Conservation (phyloP, 1,140 invertebrate genomes). For the Eueides isabella region DNA sequence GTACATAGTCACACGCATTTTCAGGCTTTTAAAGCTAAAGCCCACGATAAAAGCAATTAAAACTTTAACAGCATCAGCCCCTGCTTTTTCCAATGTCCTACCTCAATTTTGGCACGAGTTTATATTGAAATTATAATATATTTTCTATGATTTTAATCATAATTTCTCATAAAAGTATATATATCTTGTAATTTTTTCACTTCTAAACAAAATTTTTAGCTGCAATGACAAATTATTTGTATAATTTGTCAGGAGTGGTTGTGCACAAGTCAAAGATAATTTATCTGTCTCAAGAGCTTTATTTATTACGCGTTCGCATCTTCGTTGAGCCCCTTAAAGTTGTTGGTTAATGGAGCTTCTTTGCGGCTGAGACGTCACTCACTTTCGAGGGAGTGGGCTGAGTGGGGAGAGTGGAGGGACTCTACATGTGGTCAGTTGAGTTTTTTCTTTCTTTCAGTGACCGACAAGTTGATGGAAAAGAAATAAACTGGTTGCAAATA, state of each 20-base stretch:
- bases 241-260: slow-evolving; percentile 77
- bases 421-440: slow-evolving; percentile 57
- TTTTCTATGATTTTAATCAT: slow-evolving; percentile 36
- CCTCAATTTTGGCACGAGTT: slow-evolving; percentile 55
- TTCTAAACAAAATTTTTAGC: slow-evolving; percentile 74
- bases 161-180: slow-evolving; percentile 44
- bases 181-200: slow-evolving; percentile 45
- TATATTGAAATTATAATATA: slow-evolving; percentile 34
- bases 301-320: slow-evolving; percentile 81
- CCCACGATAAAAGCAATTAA: slow-evolving; percentile 78
- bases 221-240: slow-evolving; percentile 67
- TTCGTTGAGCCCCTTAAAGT: slow-evolving; percentile 76
- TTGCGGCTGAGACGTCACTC: slow-evolving; percentile 69
- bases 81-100: slow-evolving; percentile 63
- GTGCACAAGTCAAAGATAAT: slow-evolving; percentile 80
- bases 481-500: slow-evolving; percentile 47
- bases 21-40: slow-evolving; percentile 69
- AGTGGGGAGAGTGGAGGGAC: slow-evolving; percentile 26
- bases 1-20: slow-evolving; percentile 65
- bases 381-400: slow-evolving; percentile 46
- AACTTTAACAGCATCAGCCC: slow-evolving; percentile 74
- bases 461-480: slow-evolving; percentile 58
- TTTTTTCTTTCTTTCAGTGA: slow-evolving; percentile 55
- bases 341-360: slow-evolving; percentile 78
- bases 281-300: slow-evolving; percentile 80